phyloP scores from a whole-genome alignment of 2,888 invertebrate genomes.

The Anticlea derivata region DNA sequence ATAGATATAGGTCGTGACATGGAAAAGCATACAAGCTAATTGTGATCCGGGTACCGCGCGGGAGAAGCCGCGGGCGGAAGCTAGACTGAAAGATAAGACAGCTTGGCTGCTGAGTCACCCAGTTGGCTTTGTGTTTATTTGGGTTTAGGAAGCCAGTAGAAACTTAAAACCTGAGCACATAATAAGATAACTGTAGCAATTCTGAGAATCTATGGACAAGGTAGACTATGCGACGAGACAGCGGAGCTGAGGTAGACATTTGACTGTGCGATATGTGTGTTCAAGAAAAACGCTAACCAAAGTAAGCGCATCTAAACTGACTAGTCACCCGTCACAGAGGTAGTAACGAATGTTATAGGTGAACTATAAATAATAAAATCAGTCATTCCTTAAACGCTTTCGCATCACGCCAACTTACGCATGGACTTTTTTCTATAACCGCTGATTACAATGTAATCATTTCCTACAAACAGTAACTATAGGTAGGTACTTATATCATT shows the following conservation, averaged over 20 bases:
- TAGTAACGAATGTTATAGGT: too few species aligned
- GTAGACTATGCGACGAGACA: background rate
- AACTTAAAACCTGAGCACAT: background rate
- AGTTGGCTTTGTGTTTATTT: background rate
- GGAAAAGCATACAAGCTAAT: too few species aligned
- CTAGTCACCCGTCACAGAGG: too few species aligned
- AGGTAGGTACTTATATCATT: constrained; percentile 5
- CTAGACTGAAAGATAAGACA: too few species aligned
- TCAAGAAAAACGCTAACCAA: background rate
- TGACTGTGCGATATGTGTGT: background rate
- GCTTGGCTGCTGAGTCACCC: too few species aligned
- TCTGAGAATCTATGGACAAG: background rate
- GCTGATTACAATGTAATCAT: background rate
- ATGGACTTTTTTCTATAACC: background rate
- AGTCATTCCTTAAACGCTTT: too few species aligned
- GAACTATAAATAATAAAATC: too few species aligned
- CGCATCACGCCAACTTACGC: background rate
- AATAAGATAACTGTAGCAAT: background rate
- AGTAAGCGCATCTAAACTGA: too few species aligned
- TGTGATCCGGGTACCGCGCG: too few species aligned
- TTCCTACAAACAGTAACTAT: too few species aligned
- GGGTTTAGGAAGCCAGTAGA: background rate
- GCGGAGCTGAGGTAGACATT: background rate
- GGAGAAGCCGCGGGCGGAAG: too few species aligned
- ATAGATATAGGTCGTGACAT: too few species aligned